Percentiles rank a stretch among this genome's conserved stretches.
Conservation (phyloP, 2,797 vertebrate genomes). For the Cryptoblepharus egeriae region DNA sequence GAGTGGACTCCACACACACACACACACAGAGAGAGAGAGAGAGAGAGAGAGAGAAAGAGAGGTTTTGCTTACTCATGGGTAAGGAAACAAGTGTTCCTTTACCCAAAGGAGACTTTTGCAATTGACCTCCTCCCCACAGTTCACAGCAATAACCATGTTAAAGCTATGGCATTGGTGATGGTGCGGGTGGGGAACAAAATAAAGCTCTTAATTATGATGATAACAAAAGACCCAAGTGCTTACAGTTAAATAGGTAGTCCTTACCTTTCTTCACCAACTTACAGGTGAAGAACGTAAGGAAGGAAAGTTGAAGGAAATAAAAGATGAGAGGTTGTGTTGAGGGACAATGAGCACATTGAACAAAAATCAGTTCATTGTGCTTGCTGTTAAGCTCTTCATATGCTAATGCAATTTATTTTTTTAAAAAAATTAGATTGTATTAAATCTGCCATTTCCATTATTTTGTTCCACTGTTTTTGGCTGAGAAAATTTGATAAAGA, state of each 20-base stretch:
- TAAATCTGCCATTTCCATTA: constrained; percentile 35
- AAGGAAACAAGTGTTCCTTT: too few species aligned
- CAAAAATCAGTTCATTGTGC: background rate
- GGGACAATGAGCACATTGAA: background rate
- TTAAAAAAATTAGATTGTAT: constrained; percentile 36
- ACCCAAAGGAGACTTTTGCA: too few species aligned
- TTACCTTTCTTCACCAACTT: background rate
- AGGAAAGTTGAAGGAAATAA: background rate
- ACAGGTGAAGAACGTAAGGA: too few species aligned
- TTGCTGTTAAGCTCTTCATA: constrained; percentile 12
- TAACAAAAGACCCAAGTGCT: background rate
- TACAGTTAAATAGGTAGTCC: background rate
- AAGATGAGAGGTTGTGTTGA: background rate
- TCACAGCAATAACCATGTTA: too few species aligned
- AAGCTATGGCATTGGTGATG: too few species aligned
- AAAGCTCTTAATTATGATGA: background rate
- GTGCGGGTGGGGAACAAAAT: too few species aligned
- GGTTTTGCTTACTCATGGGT: too few species aligned
- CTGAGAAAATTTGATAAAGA: constrained; percentile 43
- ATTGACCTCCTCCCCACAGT: too few species aligned
- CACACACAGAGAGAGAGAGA: too few species aligned
- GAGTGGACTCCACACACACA: too few species aligned
- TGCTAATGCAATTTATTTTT: constrained; percentile 39
- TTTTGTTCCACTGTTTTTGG: constrained; percentile 34
- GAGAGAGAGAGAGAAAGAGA: too few species aligned